Percentiles rank a stretch among this genome's conserved stretches.
Evolutionary conservation across 2,113 vertebrate genomes (phyloP).

Genomic region (Geococcyx californianus): DNA sequence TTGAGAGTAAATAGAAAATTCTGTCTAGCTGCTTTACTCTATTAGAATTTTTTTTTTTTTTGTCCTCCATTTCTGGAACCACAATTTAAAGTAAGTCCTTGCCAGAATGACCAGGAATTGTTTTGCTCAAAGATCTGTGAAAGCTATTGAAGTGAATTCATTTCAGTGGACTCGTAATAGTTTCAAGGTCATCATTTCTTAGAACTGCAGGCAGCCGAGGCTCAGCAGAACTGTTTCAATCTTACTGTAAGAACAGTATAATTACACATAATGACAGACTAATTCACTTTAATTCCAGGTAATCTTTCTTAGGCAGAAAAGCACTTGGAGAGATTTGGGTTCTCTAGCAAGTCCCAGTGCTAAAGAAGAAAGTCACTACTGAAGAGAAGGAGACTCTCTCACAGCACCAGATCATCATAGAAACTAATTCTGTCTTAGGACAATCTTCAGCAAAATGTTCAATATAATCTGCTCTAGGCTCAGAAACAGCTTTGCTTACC

Average conservation of each 20-base stretch:
- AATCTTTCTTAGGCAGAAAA: background rate
- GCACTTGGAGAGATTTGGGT: background rate
- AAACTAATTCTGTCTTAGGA: background rate
- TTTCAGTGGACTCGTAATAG: conserved; percentile 20
- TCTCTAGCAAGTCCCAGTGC: background rate
- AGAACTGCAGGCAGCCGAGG: background rate
- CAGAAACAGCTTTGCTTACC: background rate
- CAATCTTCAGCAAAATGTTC: background rate
- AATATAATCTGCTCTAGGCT: background rate
- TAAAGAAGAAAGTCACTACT: background rate
- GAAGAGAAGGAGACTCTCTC: background rate
- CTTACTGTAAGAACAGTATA: background rate
- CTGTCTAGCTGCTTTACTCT: conserved; percentile 39
- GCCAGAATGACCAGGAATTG: conserved; percentile 37
- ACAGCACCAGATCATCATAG: background rate
- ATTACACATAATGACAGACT: background rate
- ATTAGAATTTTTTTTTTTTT: conserved; percentile 36
- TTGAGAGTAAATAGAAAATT: conserved; percentile 66
- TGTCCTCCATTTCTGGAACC: conserved; percentile 37
- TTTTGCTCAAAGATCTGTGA: conserved; percentile 66
- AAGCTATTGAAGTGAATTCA: conserved; percentile 57
- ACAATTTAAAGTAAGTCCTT: conserved; percentile 58
- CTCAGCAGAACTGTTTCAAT: background rate
- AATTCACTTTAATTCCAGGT: background rate
- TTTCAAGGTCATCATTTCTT: conserved; percentile 60